These are phyloP conservation scores for Romanogobio albipinnatus DNA, from an alignment of 2,113 vertebrate species.

Conservation along the genomic window DNA sequence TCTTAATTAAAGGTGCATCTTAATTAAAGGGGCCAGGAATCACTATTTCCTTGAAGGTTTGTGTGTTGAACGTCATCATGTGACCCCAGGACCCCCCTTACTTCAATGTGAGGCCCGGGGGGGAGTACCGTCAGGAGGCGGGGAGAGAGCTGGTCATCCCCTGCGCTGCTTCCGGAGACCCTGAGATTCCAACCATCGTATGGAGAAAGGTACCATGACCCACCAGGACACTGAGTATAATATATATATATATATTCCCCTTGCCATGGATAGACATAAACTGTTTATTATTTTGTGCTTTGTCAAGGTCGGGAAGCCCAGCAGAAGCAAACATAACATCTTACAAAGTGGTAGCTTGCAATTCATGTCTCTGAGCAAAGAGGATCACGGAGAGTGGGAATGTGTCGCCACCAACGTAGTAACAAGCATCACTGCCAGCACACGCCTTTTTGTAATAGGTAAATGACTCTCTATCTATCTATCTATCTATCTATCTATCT, in stretches of 20 bases:
- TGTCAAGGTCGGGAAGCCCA: conserved; percentile 96
- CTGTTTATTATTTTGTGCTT: conserved; percentile 1
- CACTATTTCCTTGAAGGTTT: not conserved
- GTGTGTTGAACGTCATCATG: not conserved
- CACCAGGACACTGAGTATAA: not conserved
- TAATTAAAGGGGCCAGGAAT: not conserved
- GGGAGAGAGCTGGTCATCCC: conserved; percentile 98
- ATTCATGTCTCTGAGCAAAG: conserved; percentile 96
- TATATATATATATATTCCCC: not conserved
- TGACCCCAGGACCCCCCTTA: conserved; percentile 92
- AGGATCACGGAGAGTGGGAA: conserved; percentile 99
- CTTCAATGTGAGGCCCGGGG: conserved; percentile 99
- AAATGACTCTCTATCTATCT: conserved; percentile 49
- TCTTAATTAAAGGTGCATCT: not conserved
- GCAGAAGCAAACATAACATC: conserved; percentile 97
- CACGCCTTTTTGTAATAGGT: conserved; percentile 96
- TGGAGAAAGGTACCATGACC: conserved; percentile 92
- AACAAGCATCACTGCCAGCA: conserved; percentile 99
- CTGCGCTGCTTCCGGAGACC: conserved; percentile 97
- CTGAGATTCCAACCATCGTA: conserved; percentile 91
- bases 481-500: not conserved
- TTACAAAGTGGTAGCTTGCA: conserved; percentile 95
- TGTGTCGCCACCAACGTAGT: conserved; percentile 97
- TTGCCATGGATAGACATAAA: not conserved
- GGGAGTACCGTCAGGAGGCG: conserved; percentile 98